Evolutionary conservation across 2,888 invertebrate genomes (phyloP), one percentile per base, ranked within the genome.

Genomic region (Tholera decimalis): DNA sequence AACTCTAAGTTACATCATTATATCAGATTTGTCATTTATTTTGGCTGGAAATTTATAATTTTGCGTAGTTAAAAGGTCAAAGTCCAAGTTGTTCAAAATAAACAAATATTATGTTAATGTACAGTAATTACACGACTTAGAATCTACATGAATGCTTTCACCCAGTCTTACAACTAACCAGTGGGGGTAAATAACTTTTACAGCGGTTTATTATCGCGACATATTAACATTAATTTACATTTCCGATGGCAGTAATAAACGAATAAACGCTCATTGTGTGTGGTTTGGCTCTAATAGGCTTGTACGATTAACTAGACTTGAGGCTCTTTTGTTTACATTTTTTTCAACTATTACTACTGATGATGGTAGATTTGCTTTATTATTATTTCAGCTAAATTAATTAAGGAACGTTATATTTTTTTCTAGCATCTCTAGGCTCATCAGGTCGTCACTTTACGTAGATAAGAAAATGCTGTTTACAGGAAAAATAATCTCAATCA

Each of bases 141-240:
- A n/a, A n/a, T 59, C 33, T 39, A 61, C 51, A 66, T 47, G 30
- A 72, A 72, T 58, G 66, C 65, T 65, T 72, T 59, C 49, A 58
- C 59, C 51, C 59, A 44, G 73, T 26, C 7, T 47, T 39, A 46
- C 55, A n/a, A 64, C 37, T 59, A 43, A 63, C 58, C 53, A 65
- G 39, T 33, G 24, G 49, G 20, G 53, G 73, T 47, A 54, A 53
- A 20, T 75, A 73, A 70, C 54, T 84, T 87, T 85, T 80, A 88
- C 83, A 79, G 77, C 76, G 63, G 83, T 82, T 85, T 83, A 90
- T 89, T 88, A 89, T 87, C 85, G 87, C 85, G 88, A 87, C 84
- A 84, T 86, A 91, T 91, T 91, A 88, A 86, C 89, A 88, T 89
- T 85, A 87, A 92, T 92, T 91, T 88, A 90, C 90, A 91, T 91